A percentile compares a stretch with the other conserved stretches of the same genome.
phyloP scores from a whole-genome alignment of 1,140 invertebrate genomes.

The Dufourea novaeangliae region DNA sequence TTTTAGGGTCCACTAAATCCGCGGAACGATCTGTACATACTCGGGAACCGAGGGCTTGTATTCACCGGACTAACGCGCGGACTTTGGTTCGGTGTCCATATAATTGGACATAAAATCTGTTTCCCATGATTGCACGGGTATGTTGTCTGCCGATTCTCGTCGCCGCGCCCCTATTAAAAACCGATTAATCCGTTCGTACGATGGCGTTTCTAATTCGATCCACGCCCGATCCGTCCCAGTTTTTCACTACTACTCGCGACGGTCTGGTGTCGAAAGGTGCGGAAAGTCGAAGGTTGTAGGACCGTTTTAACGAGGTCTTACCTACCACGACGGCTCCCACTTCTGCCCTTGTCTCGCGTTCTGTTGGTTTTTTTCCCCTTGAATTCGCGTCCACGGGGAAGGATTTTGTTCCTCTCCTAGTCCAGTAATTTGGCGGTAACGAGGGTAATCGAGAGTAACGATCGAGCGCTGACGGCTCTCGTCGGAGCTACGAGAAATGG shows the following conservation, averaged over 20 bases:
- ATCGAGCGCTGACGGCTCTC: constrained; percentile 33
- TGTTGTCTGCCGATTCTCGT: constrained; percentile 30
- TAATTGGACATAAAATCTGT: constrained; percentile 68
- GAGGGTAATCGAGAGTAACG: constrained; percentile 61
- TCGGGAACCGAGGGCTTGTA: not conserved
- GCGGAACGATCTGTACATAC: constrained; percentile 42
- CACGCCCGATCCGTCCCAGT: not conserved
- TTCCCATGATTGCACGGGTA: constrained; percentile 62
- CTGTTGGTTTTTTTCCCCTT: constrained; percentile 21
- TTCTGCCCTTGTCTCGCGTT: no score
- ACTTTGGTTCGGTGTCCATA: constrained; percentile 3
- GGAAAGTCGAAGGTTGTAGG: constrained; percentile 46
- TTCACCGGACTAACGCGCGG: constrained; percentile 10
- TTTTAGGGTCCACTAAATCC: constrained; percentile 62
- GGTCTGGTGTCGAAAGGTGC: constrained; percentile 1
- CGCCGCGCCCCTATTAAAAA: constrained; percentile 43
- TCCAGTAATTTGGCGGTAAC: constrained; percentile 59
- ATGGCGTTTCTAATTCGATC: constrained; percentile 31
- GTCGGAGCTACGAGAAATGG: constrained; percentile 35
- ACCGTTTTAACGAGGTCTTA: constrained; percentile 57
- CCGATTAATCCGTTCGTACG: constrained; percentile 41
- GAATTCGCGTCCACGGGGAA: constrained; percentile 24
- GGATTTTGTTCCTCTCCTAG: constrained; percentile 43
- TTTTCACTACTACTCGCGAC: not conserved
- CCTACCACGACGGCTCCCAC: constrained; percentile 21